A percentile compares a stretch with the other conserved stretches of the same genome.
phyloP scores from a whole-genome alignment of 2,888 invertebrate genomes.

The Habroteleia sp. region DNA sequence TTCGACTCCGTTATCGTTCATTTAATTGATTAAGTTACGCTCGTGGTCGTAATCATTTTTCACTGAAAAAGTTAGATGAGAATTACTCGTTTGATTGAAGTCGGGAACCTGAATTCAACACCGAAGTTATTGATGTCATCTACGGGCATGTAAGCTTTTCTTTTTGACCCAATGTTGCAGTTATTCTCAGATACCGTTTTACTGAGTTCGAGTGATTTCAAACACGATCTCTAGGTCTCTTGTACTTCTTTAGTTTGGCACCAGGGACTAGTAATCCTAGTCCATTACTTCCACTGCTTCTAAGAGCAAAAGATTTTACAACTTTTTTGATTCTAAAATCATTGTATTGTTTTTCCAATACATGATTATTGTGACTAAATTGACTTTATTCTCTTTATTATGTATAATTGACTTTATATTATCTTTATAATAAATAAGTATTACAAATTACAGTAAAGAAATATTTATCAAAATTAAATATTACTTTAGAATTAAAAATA shows the following conservation, averaged over 20 bases:
- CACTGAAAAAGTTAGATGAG: slow-evolving; percentile 20
- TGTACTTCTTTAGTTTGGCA: slow-evolving; percentile 2
- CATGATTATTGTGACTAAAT: too few species aligned
- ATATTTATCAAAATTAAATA: too few species aligned
- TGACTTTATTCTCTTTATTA: too few species aligned
- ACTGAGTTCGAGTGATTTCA: slow-evolving; percentile 2
- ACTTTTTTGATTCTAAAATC: slow-evolving; percentile 6
- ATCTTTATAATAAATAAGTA: too few species aligned
- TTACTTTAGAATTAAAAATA: too few species aligned
- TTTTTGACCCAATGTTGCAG: slow-evolving; percentile 8
- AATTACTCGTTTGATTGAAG: slow-evolving; percentile 21
- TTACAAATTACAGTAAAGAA: too few species aligned
- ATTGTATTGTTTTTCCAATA: slow-evolving; percentile 8
- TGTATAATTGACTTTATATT: too few species aligned
- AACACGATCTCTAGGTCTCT: not conserved
- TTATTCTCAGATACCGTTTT: slow-evolving; percentile 6
- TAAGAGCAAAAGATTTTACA: slow-evolving; percentile 13
- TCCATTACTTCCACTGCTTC: slow-evolving; percentile 2
- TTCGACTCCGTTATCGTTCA: slow-evolving; percentile 6
- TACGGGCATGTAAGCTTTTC: slow-evolving; percentile 14
- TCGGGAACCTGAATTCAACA: slow-evolving; percentile 3
- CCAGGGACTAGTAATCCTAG: slow-evolving; percentile 13
- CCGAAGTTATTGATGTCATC: slow-evolving; percentile 24
- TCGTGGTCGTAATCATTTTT: slow-evolving; percentile 1
- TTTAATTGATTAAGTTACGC: slow-evolving; percentile 21